phyloP scores from a whole-genome alignment of 2,113 vertebrate species.

The Channa maculata region DNA sequence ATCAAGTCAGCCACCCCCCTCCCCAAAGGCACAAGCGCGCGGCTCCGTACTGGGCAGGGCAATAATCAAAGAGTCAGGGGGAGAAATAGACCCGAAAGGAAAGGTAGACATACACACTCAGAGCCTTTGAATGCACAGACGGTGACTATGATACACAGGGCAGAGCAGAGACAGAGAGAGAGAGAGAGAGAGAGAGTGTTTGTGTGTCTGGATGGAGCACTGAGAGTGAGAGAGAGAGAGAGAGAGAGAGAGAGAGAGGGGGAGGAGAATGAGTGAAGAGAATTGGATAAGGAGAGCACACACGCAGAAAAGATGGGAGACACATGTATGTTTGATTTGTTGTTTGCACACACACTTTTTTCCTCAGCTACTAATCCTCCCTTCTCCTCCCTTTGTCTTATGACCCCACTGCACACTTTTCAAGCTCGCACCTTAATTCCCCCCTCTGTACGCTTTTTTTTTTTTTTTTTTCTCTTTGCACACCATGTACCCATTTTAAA shows the following conservation, averaged over 20 bases:
- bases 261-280: constrained; percentile 59
- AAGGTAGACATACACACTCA: constrained; percentile 60
- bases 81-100: constrained; percentile 55
- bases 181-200: constrained; percentile 42
- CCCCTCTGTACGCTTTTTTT: neutral
- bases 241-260: constrained; percentile 44
- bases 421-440: neutral
- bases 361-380: neutral
- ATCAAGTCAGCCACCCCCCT: constrained; percentile 56
- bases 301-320: constrained; percentile 49
- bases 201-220: constrained; percentile 63
- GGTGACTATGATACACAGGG: constrained; percentile 76
- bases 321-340: constrained; percentile 33
- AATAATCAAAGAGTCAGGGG: constrained; percentile 46
- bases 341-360: constrained; percentile 19
- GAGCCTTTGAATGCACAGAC: constrained; percentile 77
- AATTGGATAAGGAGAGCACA: constrained; percentile 56
- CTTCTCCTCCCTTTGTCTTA: neutral
- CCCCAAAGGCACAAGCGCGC: constrained; percentile 17
- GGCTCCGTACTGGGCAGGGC: constrained; percentile 37
- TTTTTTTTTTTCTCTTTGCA: constrained; percentile 17
- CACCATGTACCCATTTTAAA: constrained; percentile 1
- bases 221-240: constrained; percentile 33
- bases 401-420: neutral
- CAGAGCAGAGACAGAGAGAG: constrained; percentile 58